These are phyloP conservation scores for Taeniopygia guttata DNA, from an alignment of 2,797 vertebrate genomes.

Conservation along the genomic window DNA sequence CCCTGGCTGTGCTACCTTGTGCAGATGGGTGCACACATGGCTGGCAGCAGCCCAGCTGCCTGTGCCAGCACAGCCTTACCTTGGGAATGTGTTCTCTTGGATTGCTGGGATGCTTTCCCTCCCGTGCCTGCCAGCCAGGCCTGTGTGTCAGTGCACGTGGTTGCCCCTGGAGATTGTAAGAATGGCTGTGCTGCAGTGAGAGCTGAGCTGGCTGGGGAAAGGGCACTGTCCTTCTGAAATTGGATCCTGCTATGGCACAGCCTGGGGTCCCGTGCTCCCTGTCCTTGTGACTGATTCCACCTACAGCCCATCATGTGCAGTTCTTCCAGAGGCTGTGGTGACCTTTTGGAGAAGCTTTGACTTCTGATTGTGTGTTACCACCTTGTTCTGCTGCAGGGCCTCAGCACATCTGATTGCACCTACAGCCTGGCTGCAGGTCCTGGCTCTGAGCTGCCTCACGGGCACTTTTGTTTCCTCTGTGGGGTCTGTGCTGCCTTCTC, in stretches of 20 bases:
- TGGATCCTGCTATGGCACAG: not conserved
- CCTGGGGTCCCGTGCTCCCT: not conserved
- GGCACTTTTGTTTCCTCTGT: not conserved
- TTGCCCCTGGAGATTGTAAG: not conserved
- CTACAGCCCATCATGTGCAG: not conserved
- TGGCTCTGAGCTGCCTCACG: not conserved
- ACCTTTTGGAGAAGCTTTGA: not conserved
- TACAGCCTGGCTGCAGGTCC: not conserved
- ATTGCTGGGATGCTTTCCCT: not conserved
- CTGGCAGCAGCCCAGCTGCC: not conserved
- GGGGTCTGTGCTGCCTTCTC: not conserved
- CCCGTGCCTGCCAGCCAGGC: not conserved
- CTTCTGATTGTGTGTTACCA: not conserved
- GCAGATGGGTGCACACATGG: not conserved
- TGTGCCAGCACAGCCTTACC: not conserved
- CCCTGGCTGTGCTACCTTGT: not conserved
- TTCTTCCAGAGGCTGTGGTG: not conserved
- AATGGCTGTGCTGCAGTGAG: rapidly evolving
- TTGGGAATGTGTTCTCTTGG: not conserved
- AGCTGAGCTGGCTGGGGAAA: not conserved
- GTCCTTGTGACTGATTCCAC: not conserved
- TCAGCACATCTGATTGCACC: rapidly evolving
- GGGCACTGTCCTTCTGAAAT: not conserved
- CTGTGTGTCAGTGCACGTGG: not conserved
- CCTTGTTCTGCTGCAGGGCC: not conserved